phyloP scores from a whole-genome alignment of 2,888 invertebrate genomes.

The Steinernema hermaphroditum region DNA sequence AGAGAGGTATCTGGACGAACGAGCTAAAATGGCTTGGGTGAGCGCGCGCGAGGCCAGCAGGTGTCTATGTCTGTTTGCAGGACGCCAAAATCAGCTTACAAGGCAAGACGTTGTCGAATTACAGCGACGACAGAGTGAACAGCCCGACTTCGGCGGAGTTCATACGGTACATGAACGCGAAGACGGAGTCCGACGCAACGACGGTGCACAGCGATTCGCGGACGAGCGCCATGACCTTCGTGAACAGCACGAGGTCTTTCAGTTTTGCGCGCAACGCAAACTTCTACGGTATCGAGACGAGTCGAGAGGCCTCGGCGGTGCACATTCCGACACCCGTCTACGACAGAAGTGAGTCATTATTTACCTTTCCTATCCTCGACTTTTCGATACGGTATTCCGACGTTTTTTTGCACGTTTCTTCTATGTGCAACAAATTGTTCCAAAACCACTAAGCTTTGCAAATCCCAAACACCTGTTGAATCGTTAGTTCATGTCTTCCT shows the following conservation, averaged over 20 bases:
- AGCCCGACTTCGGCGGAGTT: constrained; percentile 57
- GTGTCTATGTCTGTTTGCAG: constrained; percentile 40
- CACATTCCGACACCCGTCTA: constrained; percentile 71
- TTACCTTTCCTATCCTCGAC: neutral
- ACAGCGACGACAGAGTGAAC: constrained; percentile 47
- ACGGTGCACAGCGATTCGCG: constrained; percentile 43
- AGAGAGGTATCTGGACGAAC: constrained; percentile 58
- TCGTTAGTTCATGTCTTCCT: no score
- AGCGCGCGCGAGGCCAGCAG: constrained; percentile 34
- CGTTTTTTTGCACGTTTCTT: no score
- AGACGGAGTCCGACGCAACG: constrained; percentile 39
- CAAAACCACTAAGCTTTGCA: no score
- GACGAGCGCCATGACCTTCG: constrained; percentile 37
- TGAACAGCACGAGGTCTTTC: constrained; percentile 48
- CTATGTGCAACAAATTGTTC: no score
- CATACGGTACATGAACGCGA: constrained; percentile 54
- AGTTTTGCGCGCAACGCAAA: constrained; percentile 59
- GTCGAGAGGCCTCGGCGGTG: constrained; percentile 67
- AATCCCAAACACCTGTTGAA: constrained; percentile 27
- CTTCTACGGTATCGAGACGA: constrained; percentile 61
- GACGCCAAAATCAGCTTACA: constrained; percentile 63
- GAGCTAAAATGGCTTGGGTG: constrained; percentile 62
- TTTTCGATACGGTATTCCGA: no score
- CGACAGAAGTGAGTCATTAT: constrained; percentile 66
- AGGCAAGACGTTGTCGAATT: constrained; percentile 42